phyloP scores from a whole-genome alignment of 2,888 invertebrate genomes.

The Synanthedon vespiformis region DNA sequence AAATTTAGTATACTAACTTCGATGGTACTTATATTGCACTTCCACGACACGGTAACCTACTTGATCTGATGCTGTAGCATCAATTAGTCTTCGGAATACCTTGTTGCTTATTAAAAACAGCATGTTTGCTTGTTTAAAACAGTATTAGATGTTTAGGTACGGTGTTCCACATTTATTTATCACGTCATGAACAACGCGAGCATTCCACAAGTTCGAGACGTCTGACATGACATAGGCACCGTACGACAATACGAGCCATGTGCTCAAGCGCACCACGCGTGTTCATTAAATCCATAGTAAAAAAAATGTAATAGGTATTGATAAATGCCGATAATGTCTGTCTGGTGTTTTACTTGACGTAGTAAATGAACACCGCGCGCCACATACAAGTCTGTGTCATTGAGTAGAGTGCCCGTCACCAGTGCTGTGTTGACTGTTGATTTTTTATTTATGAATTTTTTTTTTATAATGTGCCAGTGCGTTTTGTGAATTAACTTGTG shows the following conservation, averaged over 20 bases:
- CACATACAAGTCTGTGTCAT: background rate
- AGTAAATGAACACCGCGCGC: background rate
- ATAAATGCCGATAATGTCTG: background rate
- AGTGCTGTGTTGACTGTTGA: background rate
- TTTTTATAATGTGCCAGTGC: background rate
- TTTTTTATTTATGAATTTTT: background rate
- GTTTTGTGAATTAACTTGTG: background rate
- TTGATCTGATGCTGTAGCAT: too few species aligned
- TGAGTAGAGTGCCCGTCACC: background rate
- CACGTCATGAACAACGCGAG: too few species aligned
- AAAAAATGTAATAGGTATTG: background rate
- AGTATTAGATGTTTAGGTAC: too few species aligned
- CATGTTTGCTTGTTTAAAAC: too few species aligned
- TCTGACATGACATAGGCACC: too few species aligned
- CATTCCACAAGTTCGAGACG: too few species aligned
- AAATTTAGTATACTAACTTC: too few species aligned
- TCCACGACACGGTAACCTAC: too few species aligned
- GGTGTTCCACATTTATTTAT: too few species aligned
- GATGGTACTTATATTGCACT: too few species aligned
- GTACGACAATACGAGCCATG: background rate
- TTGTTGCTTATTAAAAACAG: too few species aligned
- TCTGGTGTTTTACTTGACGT: background rate
- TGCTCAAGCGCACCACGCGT: background rate
- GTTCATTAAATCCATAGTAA: background rate
- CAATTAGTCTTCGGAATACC: too few species aligned